Conservation (phyloP, 2,113 vertebrate species). For the Amblyornis subalaris region DNA sequence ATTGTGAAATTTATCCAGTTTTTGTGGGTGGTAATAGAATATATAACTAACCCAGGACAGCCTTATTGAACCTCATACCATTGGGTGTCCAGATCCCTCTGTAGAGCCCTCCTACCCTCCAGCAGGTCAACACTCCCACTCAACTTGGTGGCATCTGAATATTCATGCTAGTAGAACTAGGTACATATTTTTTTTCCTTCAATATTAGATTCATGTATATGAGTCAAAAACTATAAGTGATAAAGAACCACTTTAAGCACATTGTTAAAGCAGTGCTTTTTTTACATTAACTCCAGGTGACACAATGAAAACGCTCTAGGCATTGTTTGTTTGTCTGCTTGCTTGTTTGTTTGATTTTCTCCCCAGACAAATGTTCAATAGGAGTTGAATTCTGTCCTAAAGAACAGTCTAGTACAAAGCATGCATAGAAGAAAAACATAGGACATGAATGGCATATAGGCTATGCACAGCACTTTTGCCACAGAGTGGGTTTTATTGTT, state of each 20-base stretch:
- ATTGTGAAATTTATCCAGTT: too few relatives aligned
- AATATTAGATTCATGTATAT: not conserved
- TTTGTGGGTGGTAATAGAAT: too few relatives aligned
- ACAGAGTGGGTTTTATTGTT: not conserved
- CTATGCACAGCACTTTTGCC: not conserved
- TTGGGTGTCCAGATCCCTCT: not conserved
- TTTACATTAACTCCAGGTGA: not conserved
- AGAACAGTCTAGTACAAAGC: not conserved
- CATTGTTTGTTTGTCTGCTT: not conserved
- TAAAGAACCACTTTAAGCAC: not conserved
- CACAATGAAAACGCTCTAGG: not conserved
- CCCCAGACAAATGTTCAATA: not conserved
- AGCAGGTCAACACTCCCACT: accelerated
- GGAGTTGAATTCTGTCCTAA: not conserved
- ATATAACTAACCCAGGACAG: too few relatives aligned
- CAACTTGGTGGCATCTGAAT: not conserved
- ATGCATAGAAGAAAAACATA: not conserved
- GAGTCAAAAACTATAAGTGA: not conserved
- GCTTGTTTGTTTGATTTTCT: not conserved
- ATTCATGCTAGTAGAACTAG: not conserved
- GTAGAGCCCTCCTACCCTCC: not conserved
- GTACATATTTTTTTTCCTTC: not conserved
- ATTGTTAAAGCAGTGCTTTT: not conserved
- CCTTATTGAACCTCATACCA: not conserved
- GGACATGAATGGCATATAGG: not conserved